Percentiles rank a stretch among this genome's conserved stretches.
phyloP scores from a whole-genome alignment of 1,140 invertebrate species.

The Brachystomella parvula region DNA sequence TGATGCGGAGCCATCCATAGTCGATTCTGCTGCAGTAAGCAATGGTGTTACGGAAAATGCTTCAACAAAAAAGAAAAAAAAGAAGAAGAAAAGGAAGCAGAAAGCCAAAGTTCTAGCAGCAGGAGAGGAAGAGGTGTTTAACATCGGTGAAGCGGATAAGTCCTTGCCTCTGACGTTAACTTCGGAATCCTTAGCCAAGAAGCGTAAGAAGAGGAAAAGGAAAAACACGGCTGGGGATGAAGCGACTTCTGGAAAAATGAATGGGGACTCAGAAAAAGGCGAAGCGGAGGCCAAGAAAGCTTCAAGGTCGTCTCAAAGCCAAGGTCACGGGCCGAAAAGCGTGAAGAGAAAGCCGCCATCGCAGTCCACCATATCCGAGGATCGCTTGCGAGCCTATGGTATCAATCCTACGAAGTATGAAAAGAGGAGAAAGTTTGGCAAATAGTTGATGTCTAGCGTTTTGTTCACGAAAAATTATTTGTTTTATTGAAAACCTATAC shows the following conservation, averaged over 20 bases:
- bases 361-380: slow-evolving; percentile 50
- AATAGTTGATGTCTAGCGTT: too few species aligned
- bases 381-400: slow-evolving; percentile 76
- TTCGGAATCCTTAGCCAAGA: slow-evolving; percentile 23
- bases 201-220: slow-evolving; percentile 38
- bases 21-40: too few species aligned
- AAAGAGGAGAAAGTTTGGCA: slow-evolving; percentile 55
- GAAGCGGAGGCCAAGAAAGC: slow-evolving; percentile 21
- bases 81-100: too few species aligned
- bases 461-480: slow-evolving; percentile 5
- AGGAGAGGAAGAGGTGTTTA: too few species aligned
- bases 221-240: slow-evolving; percentile 26
- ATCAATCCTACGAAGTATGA: slow-evolving; percentile 85
- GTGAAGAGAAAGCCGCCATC: slow-evolving; percentile 19
- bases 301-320: slow-evolving; percentile 20
- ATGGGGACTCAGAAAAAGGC: slow-evolving; percentile 33
- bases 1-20: neutral
- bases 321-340: slow-evolving; percentile 16
- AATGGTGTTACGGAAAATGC: too few species aligned
- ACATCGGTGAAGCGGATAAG: slow-evolving; percentile 15
- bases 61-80: slow-evolving; percentile 18
- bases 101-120: slow-evolving; percentile 14
- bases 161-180: slow-evolving; percentile 10
- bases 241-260: slow-evolving; percentile 13
- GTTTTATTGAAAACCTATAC: slow-evolving; percentile 19